A percentile compares a stretch with the other conserved stretches of the same genome.
Evolutionary conservation across 2,113 vertebrate genomes (phyloP).

Genomic region (Zosterops japonicus): DNA sequence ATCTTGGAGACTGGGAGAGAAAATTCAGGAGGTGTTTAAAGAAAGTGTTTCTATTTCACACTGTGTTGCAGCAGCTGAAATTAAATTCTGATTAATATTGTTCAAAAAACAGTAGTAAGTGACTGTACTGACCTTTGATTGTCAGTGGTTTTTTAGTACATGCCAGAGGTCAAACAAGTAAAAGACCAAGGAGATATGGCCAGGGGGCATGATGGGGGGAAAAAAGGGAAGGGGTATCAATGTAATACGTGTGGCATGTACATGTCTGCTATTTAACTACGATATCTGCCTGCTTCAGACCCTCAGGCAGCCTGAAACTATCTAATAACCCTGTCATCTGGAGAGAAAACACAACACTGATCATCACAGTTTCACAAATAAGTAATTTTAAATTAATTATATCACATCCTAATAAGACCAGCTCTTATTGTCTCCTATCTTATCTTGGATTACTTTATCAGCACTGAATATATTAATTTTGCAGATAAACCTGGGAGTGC

Average conservation of each 20-base stretch:
- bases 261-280: not conserved
- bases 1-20: not conserved
- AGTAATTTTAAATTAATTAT: conserved; percentile 67
- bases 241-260: not conserved
- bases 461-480: not conserved
- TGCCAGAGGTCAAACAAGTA: not conserved
- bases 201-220: not conserved
- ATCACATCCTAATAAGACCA: conserved; percentile 27
- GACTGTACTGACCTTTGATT: not conserved
- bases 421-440: conserved; percentile 8
- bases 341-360: conserved; percentile 34
- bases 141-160: not conserved
- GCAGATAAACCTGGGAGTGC: not conserved
- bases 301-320: conserved; percentile 27
- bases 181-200: not conserved
- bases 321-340: conserved; percentile 54
- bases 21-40: not conserved
- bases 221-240: not conserved
- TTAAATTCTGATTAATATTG: conserved; percentile 13
- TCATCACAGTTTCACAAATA: conserved; percentile 52
- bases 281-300: not conserved
- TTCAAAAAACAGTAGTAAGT: not conserved
- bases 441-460: conserved; percentile 22
- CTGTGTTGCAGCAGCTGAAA: not conserved
- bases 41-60: not conserved